A percentile compares a stretch with the other conserved stretches of the same genome.
Evolutionary conservation across 2,888 invertebrate genomes (phyloP).

Genomic region (Chydorus sphaericus): DNA sequence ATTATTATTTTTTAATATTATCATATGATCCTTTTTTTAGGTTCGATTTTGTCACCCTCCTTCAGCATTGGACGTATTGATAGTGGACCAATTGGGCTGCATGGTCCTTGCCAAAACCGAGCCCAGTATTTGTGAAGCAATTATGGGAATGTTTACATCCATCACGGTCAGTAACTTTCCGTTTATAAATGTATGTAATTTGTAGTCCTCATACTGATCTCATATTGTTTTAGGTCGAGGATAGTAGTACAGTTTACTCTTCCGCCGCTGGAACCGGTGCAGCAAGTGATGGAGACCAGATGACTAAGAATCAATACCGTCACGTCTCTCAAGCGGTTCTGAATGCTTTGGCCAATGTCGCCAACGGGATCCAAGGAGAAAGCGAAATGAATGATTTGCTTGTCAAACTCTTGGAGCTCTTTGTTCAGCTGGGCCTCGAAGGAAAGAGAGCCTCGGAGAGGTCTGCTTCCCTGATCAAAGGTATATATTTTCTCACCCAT

Average conservation of each 20-base stretch:
- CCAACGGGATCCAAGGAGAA: constrained; percentile 82
- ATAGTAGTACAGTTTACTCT: constrained; percentile 60
- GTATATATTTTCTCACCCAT: constrained; percentile 21
- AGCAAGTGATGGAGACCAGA: constrained; percentile 30
- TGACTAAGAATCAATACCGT: constrained; percentile 43
- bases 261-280: constrained; percentile 12
- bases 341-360: constrained; percentile 91
- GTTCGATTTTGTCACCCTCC: constrained; percentile 84
- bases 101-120: constrained; percentile 92
- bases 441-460: constrained; percentile 91
- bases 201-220: no score
- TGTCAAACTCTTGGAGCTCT: constrained; percentile 79
- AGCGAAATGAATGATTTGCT: constrained; percentile 68
- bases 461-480: constrained; percentile 50
- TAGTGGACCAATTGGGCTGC: constrained; percentile 93
- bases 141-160: constrained; percentile 95
- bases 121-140: constrained; percentile 65
- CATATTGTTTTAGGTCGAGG: no score
- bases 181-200: no score
- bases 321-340: constrained; percentile 91
- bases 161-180: no score
- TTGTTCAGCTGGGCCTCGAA: constrained; percentile 93
- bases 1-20: no score
- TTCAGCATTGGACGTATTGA: constrained; percentile 77
- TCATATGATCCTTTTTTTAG: no score